phyloP scores from a whole-genome alignment of 2,888 invertebrate species.

The Lycocerus yunnanus region DNA sequence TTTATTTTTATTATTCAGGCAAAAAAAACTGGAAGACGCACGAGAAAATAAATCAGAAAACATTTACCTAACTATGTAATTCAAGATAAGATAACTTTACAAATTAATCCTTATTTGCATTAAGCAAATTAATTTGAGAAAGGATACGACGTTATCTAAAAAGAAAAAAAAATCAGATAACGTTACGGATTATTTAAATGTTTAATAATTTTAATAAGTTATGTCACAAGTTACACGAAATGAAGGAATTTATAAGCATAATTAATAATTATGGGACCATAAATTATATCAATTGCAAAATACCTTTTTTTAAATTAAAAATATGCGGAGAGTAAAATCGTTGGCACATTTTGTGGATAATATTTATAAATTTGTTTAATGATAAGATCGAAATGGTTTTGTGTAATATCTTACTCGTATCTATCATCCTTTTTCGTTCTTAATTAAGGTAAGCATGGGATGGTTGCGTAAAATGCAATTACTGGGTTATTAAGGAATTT shows the following conservation, averaged over 20 bases:
- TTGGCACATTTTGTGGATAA: neutral
- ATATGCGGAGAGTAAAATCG: neutral
- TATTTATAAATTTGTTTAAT: neutral
- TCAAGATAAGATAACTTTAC: neutral
- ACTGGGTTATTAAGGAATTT: neutral
- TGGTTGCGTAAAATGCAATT: neutral
- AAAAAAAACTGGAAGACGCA: neutral
- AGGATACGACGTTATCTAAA: neutral
- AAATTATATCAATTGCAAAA: neutral
- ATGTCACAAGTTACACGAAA: neutral
- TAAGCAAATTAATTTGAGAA: neutral
- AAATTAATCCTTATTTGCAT: neutral
- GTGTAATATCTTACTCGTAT: neutral
- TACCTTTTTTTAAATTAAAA: neutral
- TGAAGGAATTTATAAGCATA: neutral
- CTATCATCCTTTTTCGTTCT: neutral
- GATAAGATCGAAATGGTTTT: neutral
- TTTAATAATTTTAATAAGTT: neutral
- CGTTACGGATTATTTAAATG: neutral
- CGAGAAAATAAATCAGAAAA: neutral
- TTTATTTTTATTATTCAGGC: neutral
- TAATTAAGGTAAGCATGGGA: neutral
- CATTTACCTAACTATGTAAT: neutral
- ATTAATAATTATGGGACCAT: neutral
- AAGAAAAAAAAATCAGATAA: neutral